phyloP scores from a whole-genome alignment of 2,797 vertebrate species.

The Falco columbarius region DNA sequence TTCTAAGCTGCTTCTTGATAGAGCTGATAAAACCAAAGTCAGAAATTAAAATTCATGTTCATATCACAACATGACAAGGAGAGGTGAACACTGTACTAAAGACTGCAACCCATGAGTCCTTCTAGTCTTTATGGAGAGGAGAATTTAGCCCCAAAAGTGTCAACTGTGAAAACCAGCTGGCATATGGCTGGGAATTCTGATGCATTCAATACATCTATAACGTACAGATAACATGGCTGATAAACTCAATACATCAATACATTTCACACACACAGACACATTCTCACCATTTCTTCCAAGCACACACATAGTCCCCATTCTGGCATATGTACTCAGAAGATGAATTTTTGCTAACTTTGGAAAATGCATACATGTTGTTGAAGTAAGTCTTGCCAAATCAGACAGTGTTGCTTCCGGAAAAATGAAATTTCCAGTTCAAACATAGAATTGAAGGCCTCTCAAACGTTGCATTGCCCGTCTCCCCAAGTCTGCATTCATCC shows the following conservation, averaged over 20 bases:
- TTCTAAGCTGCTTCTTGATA: background rate
- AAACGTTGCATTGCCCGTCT: background rate
- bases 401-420: background rate
- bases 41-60: background rate
- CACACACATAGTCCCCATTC: background rate
- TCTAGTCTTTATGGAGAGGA: constrained; percentile 10
- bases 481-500: background rate
- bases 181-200: background rate
- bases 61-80: background rate
- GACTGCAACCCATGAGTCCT: background rate
- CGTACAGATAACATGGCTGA: background rate
- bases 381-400: background rate
- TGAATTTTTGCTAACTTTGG: background rate
- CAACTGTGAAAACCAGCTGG: background rate
- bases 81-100: background rate
- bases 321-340: background rate
- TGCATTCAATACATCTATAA: accelerated
- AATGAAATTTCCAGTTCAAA: background rate
- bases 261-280: background rate
- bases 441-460: background rate
- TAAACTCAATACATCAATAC: background rate
- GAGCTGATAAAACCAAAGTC: background rate
- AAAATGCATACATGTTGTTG: background rate
- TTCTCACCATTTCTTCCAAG: background rate
- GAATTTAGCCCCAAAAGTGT: background rate